These are phyloP conservation scores for Apistogramma diplotaenia DNA, from an alignment of 2,113 vertebrate species.

Conservation along the genomic window DNA sequence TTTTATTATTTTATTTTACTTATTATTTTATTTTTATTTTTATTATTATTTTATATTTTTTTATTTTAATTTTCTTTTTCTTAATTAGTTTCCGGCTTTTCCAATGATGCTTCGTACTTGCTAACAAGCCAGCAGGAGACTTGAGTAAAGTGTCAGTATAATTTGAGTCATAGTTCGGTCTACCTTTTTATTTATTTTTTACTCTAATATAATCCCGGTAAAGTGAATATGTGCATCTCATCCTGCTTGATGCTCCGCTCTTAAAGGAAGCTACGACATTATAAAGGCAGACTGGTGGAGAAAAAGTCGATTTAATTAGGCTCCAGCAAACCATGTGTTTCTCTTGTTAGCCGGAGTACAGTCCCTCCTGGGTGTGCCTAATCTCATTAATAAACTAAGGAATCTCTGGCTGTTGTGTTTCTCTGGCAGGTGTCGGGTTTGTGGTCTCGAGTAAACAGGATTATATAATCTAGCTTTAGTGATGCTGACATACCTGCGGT, in stretches of 20 bases:
- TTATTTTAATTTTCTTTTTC: too few species aligned
- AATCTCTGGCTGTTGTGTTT: not conserved
- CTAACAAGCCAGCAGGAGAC: too few species aligned
- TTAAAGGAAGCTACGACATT: not conserved
- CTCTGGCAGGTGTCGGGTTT: not conserved
- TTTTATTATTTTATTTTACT: too few species aligned
- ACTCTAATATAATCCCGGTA: not conserved
- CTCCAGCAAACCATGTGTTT: not conserved
- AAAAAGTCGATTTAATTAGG: constrained; percentile 21
- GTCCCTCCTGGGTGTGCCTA: not conserved
- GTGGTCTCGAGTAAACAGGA: not conserved
- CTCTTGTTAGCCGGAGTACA: not conserved
- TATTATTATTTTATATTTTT: too few species aligned
- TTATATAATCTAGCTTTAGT: not conserved
- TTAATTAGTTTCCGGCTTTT: too few species aligned
- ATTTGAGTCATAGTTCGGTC: not conserved
- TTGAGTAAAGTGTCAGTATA: too few species aligned
- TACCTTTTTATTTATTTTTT: not conserved
- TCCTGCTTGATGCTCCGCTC: not conserved
- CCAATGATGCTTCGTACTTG: too few species aligned
- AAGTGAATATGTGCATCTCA: not conserved
- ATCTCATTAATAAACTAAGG: not conserved
- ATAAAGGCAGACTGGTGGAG: not conserved
- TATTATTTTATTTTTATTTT: too few species aligned
- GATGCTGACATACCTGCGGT: not conserved